Conservation (phyloP, 2,797 vertebrate genomes). For the Sebastes alutus region DNA sequence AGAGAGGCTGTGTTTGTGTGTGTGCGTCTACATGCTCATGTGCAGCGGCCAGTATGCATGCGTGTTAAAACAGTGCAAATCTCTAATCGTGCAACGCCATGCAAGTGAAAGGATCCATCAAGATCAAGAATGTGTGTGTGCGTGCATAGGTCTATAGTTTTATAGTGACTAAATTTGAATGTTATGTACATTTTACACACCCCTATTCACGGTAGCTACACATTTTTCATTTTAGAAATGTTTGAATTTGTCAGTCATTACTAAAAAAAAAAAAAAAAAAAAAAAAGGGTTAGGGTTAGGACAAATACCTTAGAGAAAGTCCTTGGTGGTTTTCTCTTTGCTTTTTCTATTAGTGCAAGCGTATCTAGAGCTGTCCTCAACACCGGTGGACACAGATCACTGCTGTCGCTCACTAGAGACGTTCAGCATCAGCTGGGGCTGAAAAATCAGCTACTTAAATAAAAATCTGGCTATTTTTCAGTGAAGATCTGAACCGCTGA, state of each 20-base stretch:
- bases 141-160: background rate
- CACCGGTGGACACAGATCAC: background rate
- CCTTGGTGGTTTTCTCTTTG: background rate
- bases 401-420: background rate
- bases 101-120: background rate
- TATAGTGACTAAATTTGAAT: background rate
- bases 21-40: slow-evolving; percentile 22
- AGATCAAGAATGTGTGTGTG: slow-evolving; percentile 11
- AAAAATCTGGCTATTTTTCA: background rate
- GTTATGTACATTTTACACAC: background rate
- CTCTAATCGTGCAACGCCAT: background rate
- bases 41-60: slow-evolving; percentile 22
- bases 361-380: background rate
- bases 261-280: background rate
- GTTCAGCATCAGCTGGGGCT: background rate
- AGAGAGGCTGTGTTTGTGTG: slow-evolving; percentile 62
- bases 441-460: background rate
- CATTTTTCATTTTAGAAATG: background rate
- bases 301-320: background rate
- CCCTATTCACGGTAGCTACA: background rate
- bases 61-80: background rate
- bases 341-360: background rate
- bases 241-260: background rate
- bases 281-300: too few species aligned
- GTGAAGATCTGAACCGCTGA: background rate